These are phyloP conservation scores for Actinostola sp. DNA, from an alignment of 92 coral and sea anemone species.

Conservation along the genomic window DNA sequence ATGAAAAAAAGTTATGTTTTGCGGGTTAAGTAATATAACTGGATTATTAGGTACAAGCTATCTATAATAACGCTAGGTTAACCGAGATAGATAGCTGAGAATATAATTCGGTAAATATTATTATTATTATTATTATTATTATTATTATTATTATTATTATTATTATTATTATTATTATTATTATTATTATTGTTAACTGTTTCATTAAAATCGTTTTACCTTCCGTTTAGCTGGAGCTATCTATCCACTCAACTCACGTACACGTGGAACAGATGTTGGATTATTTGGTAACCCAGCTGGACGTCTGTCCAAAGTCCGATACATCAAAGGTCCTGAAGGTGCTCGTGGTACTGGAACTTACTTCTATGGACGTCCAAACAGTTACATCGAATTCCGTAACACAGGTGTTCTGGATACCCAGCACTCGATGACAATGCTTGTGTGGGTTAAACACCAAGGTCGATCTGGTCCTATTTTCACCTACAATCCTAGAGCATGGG, in stretches of 20 bases:
- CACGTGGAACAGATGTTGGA: slow-evolving; percentile 58
- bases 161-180: no score
- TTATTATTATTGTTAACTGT: no score
- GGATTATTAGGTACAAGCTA: no score
- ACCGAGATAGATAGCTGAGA: no score
- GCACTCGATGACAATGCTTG: slow-evolving; percentile 67
- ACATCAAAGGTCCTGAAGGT: slow-evolving; percentile 59
- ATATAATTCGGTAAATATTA: no score
- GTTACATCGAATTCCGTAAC: slow-evolving; percentile 75
- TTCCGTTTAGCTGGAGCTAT: slow-evolving; percentile 41
- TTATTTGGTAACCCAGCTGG: slow-evolving; percentile 59
- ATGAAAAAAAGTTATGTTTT: no score
- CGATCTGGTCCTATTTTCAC: slow-evolving; percentile 73
- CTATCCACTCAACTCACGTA: slow-evolving; percentile 48
- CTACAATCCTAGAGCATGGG: slow-evolving; percentile 73
- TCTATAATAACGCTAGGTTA: no score
- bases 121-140: no score
- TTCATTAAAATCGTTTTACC: not conserved
- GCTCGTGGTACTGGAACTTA: slow-evolving; percentile 39
- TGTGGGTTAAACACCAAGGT: slow-evolving; percentile 74
- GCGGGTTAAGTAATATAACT: no score
- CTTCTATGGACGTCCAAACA: slow-evolving; percentile 56
- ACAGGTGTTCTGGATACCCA: slow-evolving; percentile 69
- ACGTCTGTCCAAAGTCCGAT: slow-evolving; percentile 37
- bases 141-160: no score